Conservation (phyloP, 2,113 vertebrate genomes). For the Lampris megalopsis region DNA sequence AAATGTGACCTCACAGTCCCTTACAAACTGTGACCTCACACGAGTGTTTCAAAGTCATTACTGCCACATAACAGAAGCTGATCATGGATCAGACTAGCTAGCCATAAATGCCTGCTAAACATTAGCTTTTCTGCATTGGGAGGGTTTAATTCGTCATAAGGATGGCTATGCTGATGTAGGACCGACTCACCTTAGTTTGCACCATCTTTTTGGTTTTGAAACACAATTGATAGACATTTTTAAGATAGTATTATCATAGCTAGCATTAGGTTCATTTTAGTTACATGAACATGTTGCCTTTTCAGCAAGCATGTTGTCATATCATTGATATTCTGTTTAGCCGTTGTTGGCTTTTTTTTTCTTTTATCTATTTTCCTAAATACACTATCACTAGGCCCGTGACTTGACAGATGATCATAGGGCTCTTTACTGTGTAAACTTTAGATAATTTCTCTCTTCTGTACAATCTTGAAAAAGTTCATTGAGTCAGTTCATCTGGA, state of each 20-base stretch:
- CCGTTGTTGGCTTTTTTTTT: neutral
- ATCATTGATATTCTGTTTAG: neutral
- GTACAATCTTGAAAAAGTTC: too few species aligned
- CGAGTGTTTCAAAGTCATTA: slow-evolving; percentile 20
- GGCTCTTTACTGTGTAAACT: too few species aligned
- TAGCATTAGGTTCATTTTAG: too few species aligned
- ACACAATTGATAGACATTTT: too few species aligned
- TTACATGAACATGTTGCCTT: neutral
- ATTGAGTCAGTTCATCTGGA: too few species aligned
- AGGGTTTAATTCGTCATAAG: neutral
- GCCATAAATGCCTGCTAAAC: slow-evolving; percentile 1
- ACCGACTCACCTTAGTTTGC: too few species aligned
- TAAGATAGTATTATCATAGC: too few species aligned
- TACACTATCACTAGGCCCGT: neutral
- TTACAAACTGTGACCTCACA: slow-evolving; percentile 24
- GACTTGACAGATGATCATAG: neutral
- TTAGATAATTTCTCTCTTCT: neutral
- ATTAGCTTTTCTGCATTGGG: neutral
- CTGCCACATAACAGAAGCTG: slow-evolving; percentile 5
- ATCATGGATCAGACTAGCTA: slow-evolving; percentile 5
- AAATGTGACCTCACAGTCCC: neutral
- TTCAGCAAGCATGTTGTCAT: neutral
- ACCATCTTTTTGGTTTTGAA: too few species aligned
- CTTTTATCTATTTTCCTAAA: neutral
- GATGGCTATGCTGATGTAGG: too few species aligned